Evolutionary conservation across 2,113 vertebrate genomes (phyloP).

Genomic region (Siniperca knerii): DNA sequence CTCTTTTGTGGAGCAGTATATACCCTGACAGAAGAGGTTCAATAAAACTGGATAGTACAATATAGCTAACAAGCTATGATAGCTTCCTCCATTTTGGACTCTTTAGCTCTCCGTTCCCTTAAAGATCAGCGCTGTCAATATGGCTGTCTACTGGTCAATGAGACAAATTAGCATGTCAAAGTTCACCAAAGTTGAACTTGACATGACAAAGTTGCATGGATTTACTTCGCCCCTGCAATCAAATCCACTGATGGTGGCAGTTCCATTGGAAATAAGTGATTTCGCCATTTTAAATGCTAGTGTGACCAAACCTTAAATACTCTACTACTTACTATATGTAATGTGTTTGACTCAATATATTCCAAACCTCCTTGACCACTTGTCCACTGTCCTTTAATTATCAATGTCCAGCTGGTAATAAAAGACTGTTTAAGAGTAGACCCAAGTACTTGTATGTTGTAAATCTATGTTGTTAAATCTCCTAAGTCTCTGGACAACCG

Average conservation of each 20-base stretch:
- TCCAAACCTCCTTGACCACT: background rate
- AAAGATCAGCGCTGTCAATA: background rate
- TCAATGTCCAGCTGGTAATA: background rate
- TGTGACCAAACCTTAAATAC: background rate
- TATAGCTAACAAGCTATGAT: background rate
- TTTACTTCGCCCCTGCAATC: background rate
- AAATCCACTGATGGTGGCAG: background rate
- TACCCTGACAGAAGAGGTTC: background rate
- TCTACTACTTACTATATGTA: background rate
- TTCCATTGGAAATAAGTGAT: background rate
- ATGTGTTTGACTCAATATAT: background rate
- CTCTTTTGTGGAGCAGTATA: background rate
- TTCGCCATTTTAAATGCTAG: background rate
- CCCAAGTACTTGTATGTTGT: background rate
- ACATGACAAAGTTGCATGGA: background rate
- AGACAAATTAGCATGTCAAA: background rate
- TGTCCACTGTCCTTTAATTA: background rate
- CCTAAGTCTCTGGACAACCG: background rate
- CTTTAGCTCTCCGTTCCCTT: no score
- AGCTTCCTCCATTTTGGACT: background rate
- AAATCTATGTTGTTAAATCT: background rate
- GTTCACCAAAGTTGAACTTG: background rate
- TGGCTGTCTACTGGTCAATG: background rate
- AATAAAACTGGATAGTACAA: background rate
- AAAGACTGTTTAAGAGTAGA: background rate